Percentiles rank a stretch among this genome's conserved stretches.
These are phyloP conservation scores for Gerosis bhagava DNA, from an alignment of 2,888 invertebrate species.

Conservation along the genomic window DNA sequence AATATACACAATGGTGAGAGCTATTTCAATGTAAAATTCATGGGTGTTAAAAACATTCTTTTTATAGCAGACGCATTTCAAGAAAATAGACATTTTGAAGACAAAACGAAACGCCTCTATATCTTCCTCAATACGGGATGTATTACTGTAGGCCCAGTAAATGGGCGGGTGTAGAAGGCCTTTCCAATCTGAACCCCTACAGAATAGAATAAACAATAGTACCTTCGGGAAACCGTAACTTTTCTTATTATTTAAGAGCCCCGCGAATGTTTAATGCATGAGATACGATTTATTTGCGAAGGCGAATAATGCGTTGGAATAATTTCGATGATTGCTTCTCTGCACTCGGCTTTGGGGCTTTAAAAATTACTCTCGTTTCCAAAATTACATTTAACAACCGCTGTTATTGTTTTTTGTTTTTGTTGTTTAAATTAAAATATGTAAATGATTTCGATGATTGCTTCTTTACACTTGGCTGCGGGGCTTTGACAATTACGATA, in stretches of 20 bases:
- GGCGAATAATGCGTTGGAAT: slow-evolving; percentile 58
- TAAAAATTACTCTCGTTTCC: no score
- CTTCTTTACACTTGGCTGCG: slow-evolving; percentile 48
- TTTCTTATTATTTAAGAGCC: slow-evolving; percentile 77
- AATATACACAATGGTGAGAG: slow-evolving; percentile 55
- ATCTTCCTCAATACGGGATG: slow-evolving; percentile 61
- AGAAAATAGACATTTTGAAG: slow-evolving; percentile 68
- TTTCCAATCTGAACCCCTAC: slow-evolving; percentile 75
- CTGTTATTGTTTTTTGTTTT: no score
- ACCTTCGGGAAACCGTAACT: slow-evolving; percentile 57
- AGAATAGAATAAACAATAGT: slow-evolving; percentile 74
- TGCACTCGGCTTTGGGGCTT: slow-evolving; percentile 41
- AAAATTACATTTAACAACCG: no score
- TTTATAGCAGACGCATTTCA: slow-evolving; percentile 65
- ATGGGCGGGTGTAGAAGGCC: slow-evolving; percentile 69
- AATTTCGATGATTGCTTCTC: slow-evolving; percentile 59
- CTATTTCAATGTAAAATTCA: slow-evolving; percentile 62
- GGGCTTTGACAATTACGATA: neutral
- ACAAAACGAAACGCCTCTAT: slow-evolving; percentile 61
- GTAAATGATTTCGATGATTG: slow-evolving; percentile 62
- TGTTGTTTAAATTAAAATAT: no score
- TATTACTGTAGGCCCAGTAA: slow-evolving; percentile 62
- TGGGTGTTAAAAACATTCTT: slow-evolving; percentile 64
- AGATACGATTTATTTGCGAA: slow-evolving; percentile 62
- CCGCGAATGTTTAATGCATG: slow-evolving; percentile 75